These are phyloP conservation scores for Lethocerus indicus DNA, from an alignment of 1,140 invertebrate species.

Conservation along the genomic window DNA sequence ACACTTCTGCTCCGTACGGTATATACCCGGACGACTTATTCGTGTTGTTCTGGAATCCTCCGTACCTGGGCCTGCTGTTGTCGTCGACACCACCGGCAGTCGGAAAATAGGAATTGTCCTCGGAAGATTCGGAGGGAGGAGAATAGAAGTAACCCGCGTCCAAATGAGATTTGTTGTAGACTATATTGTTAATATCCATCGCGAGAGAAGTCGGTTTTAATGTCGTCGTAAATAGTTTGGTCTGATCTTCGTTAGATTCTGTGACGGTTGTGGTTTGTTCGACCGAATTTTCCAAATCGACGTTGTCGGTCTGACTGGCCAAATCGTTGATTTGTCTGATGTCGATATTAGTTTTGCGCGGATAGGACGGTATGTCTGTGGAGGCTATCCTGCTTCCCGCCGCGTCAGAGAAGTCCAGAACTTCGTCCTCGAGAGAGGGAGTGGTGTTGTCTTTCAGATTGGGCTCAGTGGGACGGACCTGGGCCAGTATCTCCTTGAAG, in stretches of 20 bases:
- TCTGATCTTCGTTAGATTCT: not conserved
- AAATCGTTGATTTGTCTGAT: conserved; percentile 12
- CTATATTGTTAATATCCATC: conserved; percentile 11
- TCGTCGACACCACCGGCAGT: conserved; percentile 19
- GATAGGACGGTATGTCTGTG: not conserved
- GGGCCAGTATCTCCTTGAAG: conserved; percentile 52
- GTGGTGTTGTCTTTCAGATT: conserved; percentile 17
- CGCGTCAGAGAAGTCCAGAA: conserved; percentile 56
- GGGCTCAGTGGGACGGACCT: conserved; percentile 60
- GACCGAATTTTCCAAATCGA: conserved; percentile 9
- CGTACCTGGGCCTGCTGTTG: conserved; percentile 25
- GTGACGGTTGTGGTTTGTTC: conserved; percentile 1
- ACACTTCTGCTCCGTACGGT: conserved; percentile 26
- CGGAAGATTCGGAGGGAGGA: conserved; percentile 8
- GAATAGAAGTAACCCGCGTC: conserved; percentile 2
- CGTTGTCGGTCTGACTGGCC: not conserved
- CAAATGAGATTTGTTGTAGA: not conserved
- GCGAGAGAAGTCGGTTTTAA: conserved; percentile 9
- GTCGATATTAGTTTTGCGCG: conserved; percentile 6
- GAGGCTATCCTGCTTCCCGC: conserved; percentile 19
- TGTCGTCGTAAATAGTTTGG: conserved; percentile 3
- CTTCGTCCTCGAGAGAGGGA: conserved; percentile 32
- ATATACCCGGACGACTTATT: conserved; percentile 18
- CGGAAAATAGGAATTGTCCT: conserved; percentile 28
- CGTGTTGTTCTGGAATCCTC: conserved; percentile 34